Percentiles rank a stretch among this genome's conserved stretches.
Conservation (phyloP, 2,113 vertebrate species). For the Bufo gargarizans region DNA sequence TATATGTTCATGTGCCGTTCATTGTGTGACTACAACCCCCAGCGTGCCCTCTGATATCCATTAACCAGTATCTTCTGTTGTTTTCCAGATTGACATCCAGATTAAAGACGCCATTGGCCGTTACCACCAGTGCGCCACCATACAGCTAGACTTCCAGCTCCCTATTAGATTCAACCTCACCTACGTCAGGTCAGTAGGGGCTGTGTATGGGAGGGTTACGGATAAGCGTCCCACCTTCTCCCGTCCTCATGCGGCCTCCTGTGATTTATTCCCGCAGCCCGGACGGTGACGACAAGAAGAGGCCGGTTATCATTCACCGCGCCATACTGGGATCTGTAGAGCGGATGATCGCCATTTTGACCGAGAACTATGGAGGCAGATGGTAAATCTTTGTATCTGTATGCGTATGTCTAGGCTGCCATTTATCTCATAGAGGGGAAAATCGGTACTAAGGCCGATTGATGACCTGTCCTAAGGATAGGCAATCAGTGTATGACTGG, state of each 20-base stretch:
- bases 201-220: no score
- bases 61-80: not conserved
- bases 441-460: not conserved
- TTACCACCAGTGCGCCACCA: constrained; percentile 97
- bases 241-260: not conserved
- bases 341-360: constrained; percentile 97
- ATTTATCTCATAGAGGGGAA: no score
- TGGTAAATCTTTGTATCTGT: constrained; percentile 75
- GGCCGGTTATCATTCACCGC: constrained; percentile 95
- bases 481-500: not conserved
- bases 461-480: not conserved
- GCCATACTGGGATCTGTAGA: constrained; percentile 97
- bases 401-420: not conserved
- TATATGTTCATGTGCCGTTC: no score
- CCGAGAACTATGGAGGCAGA: constrained; percentile 98
- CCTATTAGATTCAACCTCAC: constrained; percentile 94
- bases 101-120: constrained; percentile 97
- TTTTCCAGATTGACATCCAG: constrained; percentile 91
- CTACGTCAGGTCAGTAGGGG: constrained; percentile 83
- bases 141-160: constrained; percentile 96
- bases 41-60: not conserved
- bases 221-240: not conserved
- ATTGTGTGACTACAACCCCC: not conserved
- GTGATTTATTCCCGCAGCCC: constrained; percentile 74
- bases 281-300: constrained; percentile 93